phyloP scores from a whole-genome alignment of 1,140 invertebrate genomes.

The Drosophila ironensis region DNA sequence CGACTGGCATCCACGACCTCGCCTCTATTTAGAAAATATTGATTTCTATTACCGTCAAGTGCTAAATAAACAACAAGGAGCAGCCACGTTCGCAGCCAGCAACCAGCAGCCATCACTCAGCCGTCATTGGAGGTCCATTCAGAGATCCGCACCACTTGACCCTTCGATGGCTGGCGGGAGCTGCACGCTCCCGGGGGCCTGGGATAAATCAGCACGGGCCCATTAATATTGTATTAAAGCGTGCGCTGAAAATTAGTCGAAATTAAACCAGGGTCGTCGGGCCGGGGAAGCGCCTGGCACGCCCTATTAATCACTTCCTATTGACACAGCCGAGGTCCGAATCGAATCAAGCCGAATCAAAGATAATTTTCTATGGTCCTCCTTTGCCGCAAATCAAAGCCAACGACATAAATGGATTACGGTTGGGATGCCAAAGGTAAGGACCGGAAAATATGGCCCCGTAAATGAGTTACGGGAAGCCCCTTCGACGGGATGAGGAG shows the following conservation, averaged over 20 bases:
- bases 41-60: conserved; percentile 76
- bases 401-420: conserved; percentile 74
- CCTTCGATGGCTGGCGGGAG: conserved; percentile 39
- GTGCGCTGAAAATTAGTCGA: conserved; percentile 70
- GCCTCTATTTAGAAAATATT: conserved; percentile 77
- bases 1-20: conserved; percentile 1
- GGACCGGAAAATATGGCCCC: conserved; percentile 53
- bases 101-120: conserved; percentile 16
- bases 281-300: conserved; percentile 8
- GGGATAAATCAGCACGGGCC: conserved; percentile 50
- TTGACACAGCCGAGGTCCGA: conserved; percentile 53
- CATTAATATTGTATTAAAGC: conserved; percentile 78
- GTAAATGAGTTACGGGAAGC: conserved; percentile 62
- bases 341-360: conserved; percentile 67
- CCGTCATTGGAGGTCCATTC: conserved; percentile 33
- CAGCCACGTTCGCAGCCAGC: not conserved
- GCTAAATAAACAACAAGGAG: conserved; percentile 58
- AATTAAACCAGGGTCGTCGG: conserved; percentile 58
- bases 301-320: conserved; percentile 73
- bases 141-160: conserved; percentile 46
- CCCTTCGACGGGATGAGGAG: not conserved
- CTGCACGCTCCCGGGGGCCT: not conserved
- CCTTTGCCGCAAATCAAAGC: conserved; percentile 59
- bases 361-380: conserved; percentile 67
- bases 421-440: conserved; percentile 11